These are phyloP conservation scores for Conus betulinus DNA, from an alignment of 1,140 invertebrate species.

Conservation along the genomic window DNA sequence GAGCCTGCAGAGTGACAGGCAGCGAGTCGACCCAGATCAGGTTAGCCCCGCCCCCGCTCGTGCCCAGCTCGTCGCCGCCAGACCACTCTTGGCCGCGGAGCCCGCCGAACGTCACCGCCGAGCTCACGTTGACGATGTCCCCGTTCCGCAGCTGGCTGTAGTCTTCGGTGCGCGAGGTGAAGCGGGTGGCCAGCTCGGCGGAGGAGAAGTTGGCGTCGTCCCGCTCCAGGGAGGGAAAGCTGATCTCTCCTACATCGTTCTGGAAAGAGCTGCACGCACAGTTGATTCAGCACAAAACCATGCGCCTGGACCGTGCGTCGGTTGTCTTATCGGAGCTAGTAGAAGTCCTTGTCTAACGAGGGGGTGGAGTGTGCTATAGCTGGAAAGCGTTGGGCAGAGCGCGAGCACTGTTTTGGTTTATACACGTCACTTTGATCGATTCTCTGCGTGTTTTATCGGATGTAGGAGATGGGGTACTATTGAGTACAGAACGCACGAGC, in stretches of 20 bases:
- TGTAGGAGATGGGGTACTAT: too few relatives aligned
- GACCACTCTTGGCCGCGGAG: neutral
- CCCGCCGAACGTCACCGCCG: constrained; percentile 14
- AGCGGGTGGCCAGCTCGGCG: neutral
- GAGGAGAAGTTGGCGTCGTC: constrained; percentile 18
- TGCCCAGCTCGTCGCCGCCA: neutral
- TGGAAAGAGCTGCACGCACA: constrained; percentile 18
- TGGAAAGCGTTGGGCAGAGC: too few relatives aligned
- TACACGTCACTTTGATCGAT: too few relatives aligned
- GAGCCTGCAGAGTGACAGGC: constrained; percentile 28
- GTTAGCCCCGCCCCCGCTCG: neutral
- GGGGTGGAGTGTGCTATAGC: too few relatives aligned
- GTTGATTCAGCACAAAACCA: too few relatives aligned
- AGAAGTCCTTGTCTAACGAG: too few relatives aligned
- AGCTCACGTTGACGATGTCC: constrained; percentile 1
- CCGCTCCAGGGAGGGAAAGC: neutral
- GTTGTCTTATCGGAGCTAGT: too few relatives aligned
- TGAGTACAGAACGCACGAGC: too few relatives aligned
- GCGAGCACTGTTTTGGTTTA: too few relatives aligned
- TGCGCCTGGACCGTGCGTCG: too few relatives aligned
- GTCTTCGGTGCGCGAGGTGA: constrained; percentile 15
- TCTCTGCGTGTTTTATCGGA: too few relatives aligned
- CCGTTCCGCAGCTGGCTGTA: constrained; percentile 31
- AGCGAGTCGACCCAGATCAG: constrained; percentile 23
- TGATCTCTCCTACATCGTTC: neutral